A percentile compares a stretch with the other conserved stretches of the same genome.
phyloP scores from a whole-genome alignment of 2,113 vertebrate species.

The Hypocryptadius cinnamomeus region DNA sequence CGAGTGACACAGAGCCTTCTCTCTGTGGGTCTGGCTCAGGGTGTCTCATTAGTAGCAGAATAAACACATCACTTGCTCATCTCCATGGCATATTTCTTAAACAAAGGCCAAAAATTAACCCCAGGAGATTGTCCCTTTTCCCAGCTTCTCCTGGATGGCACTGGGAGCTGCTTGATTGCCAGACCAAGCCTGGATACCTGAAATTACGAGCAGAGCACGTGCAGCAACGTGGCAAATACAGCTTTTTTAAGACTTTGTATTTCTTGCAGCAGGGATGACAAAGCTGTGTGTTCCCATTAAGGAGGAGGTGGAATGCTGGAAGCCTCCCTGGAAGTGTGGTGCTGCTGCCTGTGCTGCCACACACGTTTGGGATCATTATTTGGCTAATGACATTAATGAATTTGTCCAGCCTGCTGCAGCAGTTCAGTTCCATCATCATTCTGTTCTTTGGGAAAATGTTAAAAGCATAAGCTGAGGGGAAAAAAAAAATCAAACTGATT shows the following conservation, averaged over 20 bases:
- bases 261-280: not conserved
- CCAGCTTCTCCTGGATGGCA: not conserved
- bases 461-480: conserved; percentile 1
- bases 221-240: not conserved
- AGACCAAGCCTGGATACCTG: not conserved
- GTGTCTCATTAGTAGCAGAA: not conserved
- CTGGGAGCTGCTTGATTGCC: not conserved
- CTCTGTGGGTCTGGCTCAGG: not conserved
- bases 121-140: not conserved
- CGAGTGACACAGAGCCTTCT: not conserved
- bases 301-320: not conserved
- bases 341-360: not conserved
- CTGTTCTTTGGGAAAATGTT: conserved; percentile 26
- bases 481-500: conserved; percentile 20
- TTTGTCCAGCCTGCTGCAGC: not conserved
- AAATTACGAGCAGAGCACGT: not conserved
- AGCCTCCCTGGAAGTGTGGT: not conserved
- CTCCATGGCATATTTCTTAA: not conserved
- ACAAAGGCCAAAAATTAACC: not conserved
- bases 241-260: conserved; percentile 1
- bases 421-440: not conserved
- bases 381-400: conserved; percentile 44
- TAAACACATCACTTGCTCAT: not conserved
- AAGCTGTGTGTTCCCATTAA: not conserved
- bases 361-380: not conserved